phyloP scores from a whole-genome alignment of 2,888 invertebrate genomes.

The Perizoma flavofasciatum region DNA sequence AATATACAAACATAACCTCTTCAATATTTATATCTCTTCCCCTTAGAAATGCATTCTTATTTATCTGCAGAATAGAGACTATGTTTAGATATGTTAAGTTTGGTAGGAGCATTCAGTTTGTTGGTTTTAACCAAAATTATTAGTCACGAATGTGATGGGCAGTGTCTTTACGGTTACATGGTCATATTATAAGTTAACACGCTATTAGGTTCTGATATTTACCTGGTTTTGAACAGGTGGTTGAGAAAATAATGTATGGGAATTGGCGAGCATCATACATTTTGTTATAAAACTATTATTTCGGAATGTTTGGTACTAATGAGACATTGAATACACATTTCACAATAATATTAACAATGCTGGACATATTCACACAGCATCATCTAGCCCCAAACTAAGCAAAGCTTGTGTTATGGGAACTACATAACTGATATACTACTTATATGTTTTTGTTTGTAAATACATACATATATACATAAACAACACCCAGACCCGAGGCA shows the following conservation, averaged over 20 bases:
- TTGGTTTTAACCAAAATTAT: conserved; percentile 60
- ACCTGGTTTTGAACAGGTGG: conserved; percentile 32
- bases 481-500: too few relatives aligned
- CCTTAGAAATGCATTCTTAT: neutral
- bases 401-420: too few relatives aligned
- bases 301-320: too few relatives aligned
- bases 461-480: too few relatives aligned
- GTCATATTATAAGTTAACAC: conserved; percentile 72
- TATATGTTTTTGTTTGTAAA: too few relatives aligned
- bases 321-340: too few relatives aligned
- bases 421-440: too few relatives aligned
- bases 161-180: conserved; percentile 68
- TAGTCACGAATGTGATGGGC: conserved; percentile 70
- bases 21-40: neutral
- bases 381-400: too few relatives aligned
- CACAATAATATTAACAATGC: too few relatives aligned
- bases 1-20: conserved; percentile 50
- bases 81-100: neutral
- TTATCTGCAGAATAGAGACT: neutral
- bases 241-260: neutral
- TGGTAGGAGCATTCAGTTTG: neutral
- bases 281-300: too few relatives aligned
- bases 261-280: neutral
- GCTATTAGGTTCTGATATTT: conserved; percentile 59
- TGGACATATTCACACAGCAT: too few relatives aligned